These are phyloP conservation scores for Platycnemis pennipes DNA, from an alignment of 2,888 invertebrate species.

Conservation along the genomic window DNA sequence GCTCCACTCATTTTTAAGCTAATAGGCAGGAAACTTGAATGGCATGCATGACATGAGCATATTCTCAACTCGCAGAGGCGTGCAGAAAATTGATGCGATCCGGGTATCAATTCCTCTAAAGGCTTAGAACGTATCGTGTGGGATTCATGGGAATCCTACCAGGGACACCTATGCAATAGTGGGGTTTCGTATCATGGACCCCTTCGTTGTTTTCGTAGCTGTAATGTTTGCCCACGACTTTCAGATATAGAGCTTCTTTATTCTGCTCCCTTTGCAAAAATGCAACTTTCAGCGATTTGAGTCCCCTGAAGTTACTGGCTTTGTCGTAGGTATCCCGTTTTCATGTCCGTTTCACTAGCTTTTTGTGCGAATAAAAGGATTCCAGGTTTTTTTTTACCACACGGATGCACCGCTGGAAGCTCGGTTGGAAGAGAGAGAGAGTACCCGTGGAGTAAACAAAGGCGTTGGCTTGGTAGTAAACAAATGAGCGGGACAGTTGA, in stretches of 20 bases:
- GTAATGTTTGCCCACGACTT: not conserved
- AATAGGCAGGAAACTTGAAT: not conserved
- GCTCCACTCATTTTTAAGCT: not conserved
- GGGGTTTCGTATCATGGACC: not conserved
- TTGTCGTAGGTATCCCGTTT: not conserved
- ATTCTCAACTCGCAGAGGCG: not conserved
- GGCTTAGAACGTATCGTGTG: not conserved
- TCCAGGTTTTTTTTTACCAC: not conserved
- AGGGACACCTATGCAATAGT: not conserved
- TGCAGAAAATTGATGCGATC: not conserved
- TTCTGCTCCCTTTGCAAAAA: not conserved
- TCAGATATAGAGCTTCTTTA: not conserved
- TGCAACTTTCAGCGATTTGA: not conserved
- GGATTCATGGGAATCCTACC: not conserved
- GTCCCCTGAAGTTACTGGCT: not conserved
- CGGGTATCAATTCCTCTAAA: not conserved
- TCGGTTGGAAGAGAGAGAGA: not conserved
- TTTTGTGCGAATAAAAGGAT: slow-evolving; percentile 14
- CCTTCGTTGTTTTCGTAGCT: not conserved
- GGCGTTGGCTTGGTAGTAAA: not conserved
- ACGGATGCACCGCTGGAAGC: not conserved
- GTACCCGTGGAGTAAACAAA: not conserved
- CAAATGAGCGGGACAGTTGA: slow-evolving; percentile 15
- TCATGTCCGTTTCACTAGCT: not conserved
- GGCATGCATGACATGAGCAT: not conserved